Percentiles rank a stretch among this genome's conserved stretches.
These are phyloP conservation scores for Actias luna DNA, from an alignment of 2,888 invertebrate species.

Conservation along the genomic window DNA sequence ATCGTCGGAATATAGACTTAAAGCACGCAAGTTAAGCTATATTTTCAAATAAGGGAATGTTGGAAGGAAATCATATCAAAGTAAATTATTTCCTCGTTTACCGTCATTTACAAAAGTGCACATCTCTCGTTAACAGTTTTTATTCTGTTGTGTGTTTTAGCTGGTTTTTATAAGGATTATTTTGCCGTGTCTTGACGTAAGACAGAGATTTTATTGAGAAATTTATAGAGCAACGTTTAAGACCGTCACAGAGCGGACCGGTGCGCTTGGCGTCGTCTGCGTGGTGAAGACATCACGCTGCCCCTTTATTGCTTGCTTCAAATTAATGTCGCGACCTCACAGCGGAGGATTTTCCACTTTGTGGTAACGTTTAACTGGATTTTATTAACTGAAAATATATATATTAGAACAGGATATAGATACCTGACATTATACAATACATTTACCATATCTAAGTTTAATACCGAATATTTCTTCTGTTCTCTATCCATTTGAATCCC, in stretches of 20 bases:
- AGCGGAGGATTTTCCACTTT: conserved; percentile 69
- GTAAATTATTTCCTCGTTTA: conserved; percentile 75
- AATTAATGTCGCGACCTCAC: conserved; percentile 77
- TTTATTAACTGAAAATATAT: conserved; percentile 62
- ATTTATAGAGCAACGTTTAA: conserved; percentile 73
- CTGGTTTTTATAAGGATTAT: conserved; percentile 51
- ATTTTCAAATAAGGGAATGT: conserved; percentile 44
- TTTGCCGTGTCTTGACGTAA: conserved; percentile 43
- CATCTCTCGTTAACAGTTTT: conserved; percentile 46
- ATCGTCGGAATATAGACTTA: conserved; percentile 46
- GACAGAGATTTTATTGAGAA: conserved; percentile 67
- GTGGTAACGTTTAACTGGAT: conserved; percentile 69
- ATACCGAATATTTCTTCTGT: background rate
- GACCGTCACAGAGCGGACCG: conserved; percentile 54
- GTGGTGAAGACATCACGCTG: conserved; percentile 69
- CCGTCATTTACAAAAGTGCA: conserved; percentile 64
- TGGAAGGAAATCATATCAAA: conserved; percentile 71
- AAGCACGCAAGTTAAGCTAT: conserved; percentile 47
- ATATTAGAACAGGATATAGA: conserved; percentile 54
- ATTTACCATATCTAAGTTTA: conserved; percentile 16
- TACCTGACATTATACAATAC: conserved; percentile 33
- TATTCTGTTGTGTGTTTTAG: conserved; percentile 44
- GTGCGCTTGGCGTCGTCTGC: conserved; percentile 33
- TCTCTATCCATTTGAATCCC: conserved; percentile 11
- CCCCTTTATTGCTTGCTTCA: conserved; percentile 78